A percentile compares a stretch with the other conserved stretches of the same genome.
Evolutionary conservation across 2,797 vertebrate species (phyloP).

Genomic region (Phoebastria nigripes): DNA sequence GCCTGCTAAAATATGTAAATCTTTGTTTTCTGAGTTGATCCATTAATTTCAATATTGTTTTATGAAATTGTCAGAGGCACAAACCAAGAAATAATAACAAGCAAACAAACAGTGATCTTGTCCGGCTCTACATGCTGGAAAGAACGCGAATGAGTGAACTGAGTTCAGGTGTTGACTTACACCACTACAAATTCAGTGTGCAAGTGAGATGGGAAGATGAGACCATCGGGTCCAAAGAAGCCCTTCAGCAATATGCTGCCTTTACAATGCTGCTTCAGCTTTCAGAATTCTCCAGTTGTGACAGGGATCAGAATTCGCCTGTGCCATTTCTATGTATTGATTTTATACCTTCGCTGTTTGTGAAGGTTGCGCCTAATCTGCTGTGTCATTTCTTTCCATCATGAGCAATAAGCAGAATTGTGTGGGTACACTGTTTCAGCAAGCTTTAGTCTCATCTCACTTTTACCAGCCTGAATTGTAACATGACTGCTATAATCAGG

Average conservation of each 20-base stretch:
- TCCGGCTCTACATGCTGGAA: neutral
- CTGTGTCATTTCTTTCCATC: neutral
- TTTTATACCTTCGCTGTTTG: neutral
- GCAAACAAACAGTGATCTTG: neutral
- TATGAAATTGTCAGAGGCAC: neutral
- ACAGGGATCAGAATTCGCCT: rapidly evolving
- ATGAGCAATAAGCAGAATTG: neutral
- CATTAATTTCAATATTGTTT: neutral
- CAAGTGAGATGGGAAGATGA: neutral
- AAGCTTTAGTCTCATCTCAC: neutral
- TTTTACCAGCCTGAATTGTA: neutral
- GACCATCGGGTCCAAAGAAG: neutral
- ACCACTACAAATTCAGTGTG: neutral
- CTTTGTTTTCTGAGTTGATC: neutral
- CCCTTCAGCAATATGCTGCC: neutral
- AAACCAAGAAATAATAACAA: neutral
- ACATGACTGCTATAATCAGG: neutral
- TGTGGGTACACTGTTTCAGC: neutral
- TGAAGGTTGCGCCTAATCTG: neutral
- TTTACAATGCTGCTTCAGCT: neutral
- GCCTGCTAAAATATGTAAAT: neutral
- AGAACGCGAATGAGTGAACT: neutral
- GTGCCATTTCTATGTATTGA: neutral
- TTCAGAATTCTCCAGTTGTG: neutral
- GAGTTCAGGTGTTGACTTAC: neutral